Evolutionary conservation across 2,797 vertebrate species (phyloP).

Genomic region (Thunnus albacares): DNA sequence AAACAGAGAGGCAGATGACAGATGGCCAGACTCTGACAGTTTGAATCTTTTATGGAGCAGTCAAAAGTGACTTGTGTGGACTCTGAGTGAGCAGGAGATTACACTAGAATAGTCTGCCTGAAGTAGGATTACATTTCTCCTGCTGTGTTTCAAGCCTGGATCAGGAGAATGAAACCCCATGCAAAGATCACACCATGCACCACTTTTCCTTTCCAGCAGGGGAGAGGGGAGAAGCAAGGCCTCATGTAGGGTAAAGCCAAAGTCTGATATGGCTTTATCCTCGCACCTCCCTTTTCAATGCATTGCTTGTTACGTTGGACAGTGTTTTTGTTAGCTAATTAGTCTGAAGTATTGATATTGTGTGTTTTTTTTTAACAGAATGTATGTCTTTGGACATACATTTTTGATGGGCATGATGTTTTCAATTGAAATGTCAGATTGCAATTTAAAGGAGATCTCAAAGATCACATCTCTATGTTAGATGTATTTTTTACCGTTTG

Average conservation of each 20-base stretch:
- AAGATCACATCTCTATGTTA: neutral
- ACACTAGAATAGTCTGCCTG: slow-evolving; percentile 71
- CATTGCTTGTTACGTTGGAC: neutral
- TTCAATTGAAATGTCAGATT: neutral
- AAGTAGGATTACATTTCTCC: slow-evolving; percentile 78
- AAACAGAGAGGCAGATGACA: slow-evolving; percentile 72
- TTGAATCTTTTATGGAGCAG: slow-evolving; percentile 66
- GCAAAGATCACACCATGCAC: slow-evolving; percentile 53
- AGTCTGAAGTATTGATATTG: neutral
- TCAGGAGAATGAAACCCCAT: slow-evolving; percentile 62
- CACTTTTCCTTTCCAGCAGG: slow-evolving; percentile 52
- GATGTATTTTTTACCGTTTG: neutral
- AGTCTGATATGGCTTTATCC: slow-evolving; percentile 33
- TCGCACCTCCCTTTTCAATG: slow-evolving; percentile 17
- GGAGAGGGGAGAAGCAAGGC: slow-evolving; percentile 11
- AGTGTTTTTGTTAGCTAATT: slow-evolving; percentile 3
- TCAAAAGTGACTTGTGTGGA: slow-evolving; percentile 74
- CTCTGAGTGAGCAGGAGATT: slow-evolving; percentile 72
- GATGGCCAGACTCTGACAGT: slow-evolving; percentile 70
- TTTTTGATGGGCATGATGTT: neutral
- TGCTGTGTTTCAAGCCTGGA: slow-evolving; percentile 74
- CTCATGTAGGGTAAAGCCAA: slow-evolving; percentile 17
- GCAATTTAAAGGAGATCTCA: neutral
- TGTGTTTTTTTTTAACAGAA: neutral
- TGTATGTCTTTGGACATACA: neutral